Conservation (phyloP, 1,140 invertebrate genomes). For the Zaprionus africanus region DNA sequence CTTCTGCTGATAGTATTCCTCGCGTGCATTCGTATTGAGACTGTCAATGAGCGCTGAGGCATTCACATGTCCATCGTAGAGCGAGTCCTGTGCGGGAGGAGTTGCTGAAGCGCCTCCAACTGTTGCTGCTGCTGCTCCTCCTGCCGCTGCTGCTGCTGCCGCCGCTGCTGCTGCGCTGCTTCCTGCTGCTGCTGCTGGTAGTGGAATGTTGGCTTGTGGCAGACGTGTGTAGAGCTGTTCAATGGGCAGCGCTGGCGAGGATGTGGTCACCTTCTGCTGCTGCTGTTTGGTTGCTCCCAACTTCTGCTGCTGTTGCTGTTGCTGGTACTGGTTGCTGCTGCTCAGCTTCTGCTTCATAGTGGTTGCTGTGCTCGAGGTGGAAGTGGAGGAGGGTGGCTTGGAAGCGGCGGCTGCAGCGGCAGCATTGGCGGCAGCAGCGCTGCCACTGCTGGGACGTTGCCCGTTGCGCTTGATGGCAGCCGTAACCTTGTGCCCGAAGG, state of each 20-base stretch:
- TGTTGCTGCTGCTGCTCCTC: conserved; percentile 15
- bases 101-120: not conserved
- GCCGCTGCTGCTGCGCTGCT: conserved; percentile 41
- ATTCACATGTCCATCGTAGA: conserved; percentile 81
- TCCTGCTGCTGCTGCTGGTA: conserved; percentile 66
- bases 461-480: conserved; percentile 59
- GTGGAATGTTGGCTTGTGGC: conserved; percentile 65
- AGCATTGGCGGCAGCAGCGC: conserved; percentile 59
- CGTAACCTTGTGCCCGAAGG: conserved; percentile 69
- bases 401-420: conserved; percentile 64
- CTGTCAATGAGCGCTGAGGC: conserved; percentile 83
- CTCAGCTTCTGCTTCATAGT: conserved; percentile 60
- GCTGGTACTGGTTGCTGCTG: conserved; percentile 54
- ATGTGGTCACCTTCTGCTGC: conserved; percentile 44
- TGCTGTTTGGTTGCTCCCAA: conserved; percentile 46
- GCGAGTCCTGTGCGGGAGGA: conserved; percentile 43
- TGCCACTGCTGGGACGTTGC: conserved; percentile 61
- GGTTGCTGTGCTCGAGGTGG: conserved; percentile 3
- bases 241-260: conserved; percentile 51
- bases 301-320: conserved; percentile 55
- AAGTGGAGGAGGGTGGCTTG: conserved; percentile 39
- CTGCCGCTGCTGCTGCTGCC: conserved; percentile 39
- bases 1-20: conserved; percentile 81
- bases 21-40: conserved; percentile 72
- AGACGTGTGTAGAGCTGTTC: conserved; percentile 64